Percentiles rank a stretch among this genome's conserved stretches.
Evolutionary conservation across 2,888 invertebrate genomes (phyloP).

Genomic region (Drosophila pseudotakahashii): DNA sequence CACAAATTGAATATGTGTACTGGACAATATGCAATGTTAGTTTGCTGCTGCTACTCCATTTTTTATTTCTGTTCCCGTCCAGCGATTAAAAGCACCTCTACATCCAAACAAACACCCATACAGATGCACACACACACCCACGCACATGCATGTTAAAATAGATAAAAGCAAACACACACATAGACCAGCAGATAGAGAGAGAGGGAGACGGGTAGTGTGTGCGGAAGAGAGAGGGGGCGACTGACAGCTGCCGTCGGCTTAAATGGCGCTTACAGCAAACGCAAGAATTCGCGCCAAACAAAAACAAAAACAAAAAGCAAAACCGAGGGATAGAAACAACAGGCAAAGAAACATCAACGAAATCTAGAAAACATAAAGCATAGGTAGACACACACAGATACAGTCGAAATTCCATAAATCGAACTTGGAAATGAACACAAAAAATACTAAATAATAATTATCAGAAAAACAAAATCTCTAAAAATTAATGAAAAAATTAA

Average conservation of each 20-base stretch:
- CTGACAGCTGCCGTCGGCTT: conserved; percentile 52
- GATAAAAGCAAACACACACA: conserved; percentile 34
- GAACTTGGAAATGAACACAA: too few relatives aligned
- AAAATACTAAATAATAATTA: too few relatives aligned
- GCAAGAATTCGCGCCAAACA: conserved; percentile 37
- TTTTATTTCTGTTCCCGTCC: conserved; percentile 20
- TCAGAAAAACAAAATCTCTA: too few relatives aligned
- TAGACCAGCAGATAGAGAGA: not conserved
- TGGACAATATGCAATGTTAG: conserved; percentile 43
- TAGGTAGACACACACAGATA: conserved; percentile 19
- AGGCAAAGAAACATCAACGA: conserved; percentile 14
- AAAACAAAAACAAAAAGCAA: conserved; percentile 14
- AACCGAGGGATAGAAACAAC: conserved; percentile 29
- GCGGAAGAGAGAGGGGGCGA: conserved; percentile 1
- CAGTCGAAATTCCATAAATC: not conserved
- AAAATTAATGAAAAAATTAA: too few relatives aligned
- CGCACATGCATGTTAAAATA: conserved; percentile 21
- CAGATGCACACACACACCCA: not conserved
- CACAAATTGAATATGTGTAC: conserved; percentile 18
- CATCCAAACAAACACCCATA: not conserved
- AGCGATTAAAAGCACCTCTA: conserved; percentile 39
- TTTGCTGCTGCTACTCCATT: conserved; percentile 16
- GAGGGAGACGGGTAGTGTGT: not conserved
- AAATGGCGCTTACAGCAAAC: conserved; percentile 54
- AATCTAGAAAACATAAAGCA: conserved; percentile 40